Percentiles rank a stretch among this genome's conserved stretches.
These are phyloP conservation scores for Cotesia vestalis DNA, from an alignment of 1,140 invertebrate genomes.

Conservation along the genomic window DNA sequence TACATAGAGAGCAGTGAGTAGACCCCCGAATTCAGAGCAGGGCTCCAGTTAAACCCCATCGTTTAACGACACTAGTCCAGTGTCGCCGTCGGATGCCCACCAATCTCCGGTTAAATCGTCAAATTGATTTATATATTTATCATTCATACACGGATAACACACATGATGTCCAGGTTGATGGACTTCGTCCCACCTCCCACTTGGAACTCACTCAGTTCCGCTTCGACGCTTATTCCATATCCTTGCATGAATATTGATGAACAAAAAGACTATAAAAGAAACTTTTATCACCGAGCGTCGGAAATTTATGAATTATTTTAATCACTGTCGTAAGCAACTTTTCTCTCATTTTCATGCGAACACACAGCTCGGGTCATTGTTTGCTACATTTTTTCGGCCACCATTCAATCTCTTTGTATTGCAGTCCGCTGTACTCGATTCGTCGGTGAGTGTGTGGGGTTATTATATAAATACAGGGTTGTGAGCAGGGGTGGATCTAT, in stretches of 20 bases:
- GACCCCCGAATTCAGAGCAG: constrained; percentile 46
- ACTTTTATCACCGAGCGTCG: constrained; percentile 17
- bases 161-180: no score
- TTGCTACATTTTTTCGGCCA: constrained; percentile 30
- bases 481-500: neutral
- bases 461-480: constrained; percentile 12
- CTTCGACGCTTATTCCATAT: no score
- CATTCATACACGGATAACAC: constrained; percentile 27
- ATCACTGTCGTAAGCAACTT: constrained; percentile 32
- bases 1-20: constrained; percentile 36
- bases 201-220: no score
- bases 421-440: neutral
- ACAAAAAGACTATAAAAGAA: no score
- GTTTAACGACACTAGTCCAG: constrained; percentile 4
- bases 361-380: constrained; percentile 27
- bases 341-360: constrained; percentile 33
- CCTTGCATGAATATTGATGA: no score
- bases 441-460: constrained; percentile 7
- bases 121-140: constrained; percentile 58
- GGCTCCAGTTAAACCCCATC: constrained; percentile 45
- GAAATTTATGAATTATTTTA: constrained; percentile 37
- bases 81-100: constrained; percentile 19
- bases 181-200: no score
- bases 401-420: constrained; percentile 19
- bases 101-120: constrained; percentile 50